phyloP scores from a whole-genome alignment of 2,797 vertebrate species.

The Amniataba percoides region DNA sequence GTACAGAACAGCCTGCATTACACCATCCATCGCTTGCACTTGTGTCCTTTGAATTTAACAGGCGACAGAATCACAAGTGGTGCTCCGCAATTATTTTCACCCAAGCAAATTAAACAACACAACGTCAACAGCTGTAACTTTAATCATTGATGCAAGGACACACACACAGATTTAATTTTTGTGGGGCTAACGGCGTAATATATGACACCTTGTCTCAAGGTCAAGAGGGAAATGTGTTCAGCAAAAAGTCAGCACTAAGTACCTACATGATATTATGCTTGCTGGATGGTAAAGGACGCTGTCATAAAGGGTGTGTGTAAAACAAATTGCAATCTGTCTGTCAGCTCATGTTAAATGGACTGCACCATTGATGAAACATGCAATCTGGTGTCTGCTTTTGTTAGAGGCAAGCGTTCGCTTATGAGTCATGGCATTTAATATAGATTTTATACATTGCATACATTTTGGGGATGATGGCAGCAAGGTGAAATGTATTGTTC shows the following conservation, averaged over 20 bases:
- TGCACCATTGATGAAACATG: slow-evolving; percentile 76
- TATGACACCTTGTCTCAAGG: slow-evolving; percentile 75
- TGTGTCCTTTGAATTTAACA: slow-evolving; percentile 66
- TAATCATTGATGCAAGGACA: slow-evolving; percentile 76
- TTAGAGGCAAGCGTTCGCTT: slow-evolving; percentile 51
- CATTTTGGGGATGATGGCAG: slow-evolving; percentile 54
- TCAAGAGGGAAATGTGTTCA: slow-evolving; percentile 71
- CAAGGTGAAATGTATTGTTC: slow-evolving; percentile 52
- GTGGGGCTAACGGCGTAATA: slow-evolving; percentile 56
- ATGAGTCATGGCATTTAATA: slow-evolving; percentile 71
- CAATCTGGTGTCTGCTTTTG: slow-evolving; percentile 77
- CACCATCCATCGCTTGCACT: slow-evolving; percentile 29
- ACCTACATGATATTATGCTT: slow-evolving; percentile 68
- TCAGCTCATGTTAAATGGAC: slow-evolving; percentile 80
- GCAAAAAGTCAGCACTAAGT: slow-evolving; percentile 66
- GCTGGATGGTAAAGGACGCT: slow-evolving; percentile 68
- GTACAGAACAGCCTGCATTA: slow-evolving; percentile 40
- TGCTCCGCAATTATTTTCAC: slow-evolving; percentile 66
- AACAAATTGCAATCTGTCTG: slow-evolving; percentile 83
- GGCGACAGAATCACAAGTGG: slow-evolving; percentile 49
- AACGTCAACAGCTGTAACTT: slow-evolving; percentile 76
- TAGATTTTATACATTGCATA: slow-evolving; percentile 65
- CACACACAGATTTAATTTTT: slow-evolving; percentile 65
- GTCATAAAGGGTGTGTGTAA: slow-evolving; percentile 77
- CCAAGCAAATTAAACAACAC: slow-evolving; percentile 71